phyloP scores from a whole-genome alignment of 2,797 vertebrate genomes.

The Sus cebifrons region DNA sequence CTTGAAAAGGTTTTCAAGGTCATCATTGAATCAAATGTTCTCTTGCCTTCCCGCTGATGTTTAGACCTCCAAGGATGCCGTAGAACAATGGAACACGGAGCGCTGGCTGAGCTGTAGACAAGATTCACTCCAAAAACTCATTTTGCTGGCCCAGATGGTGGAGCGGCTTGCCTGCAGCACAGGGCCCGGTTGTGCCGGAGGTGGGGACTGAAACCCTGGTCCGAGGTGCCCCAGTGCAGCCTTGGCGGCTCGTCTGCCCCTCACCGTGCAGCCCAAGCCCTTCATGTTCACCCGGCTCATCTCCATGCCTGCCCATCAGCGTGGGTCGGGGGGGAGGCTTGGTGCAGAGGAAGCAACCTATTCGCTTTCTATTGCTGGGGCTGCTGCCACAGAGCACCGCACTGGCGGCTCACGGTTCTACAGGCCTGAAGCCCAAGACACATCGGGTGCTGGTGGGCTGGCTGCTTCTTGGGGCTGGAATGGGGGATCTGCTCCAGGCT shows the following conservation, averaged over 20 bases:
- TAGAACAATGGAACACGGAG: background rate
- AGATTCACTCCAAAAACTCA: background rate
- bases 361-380: background rate
- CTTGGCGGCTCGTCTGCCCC: accelerated
- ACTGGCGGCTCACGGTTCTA: background rate
- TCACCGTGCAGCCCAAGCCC: accelerated
- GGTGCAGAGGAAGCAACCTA: background rate
- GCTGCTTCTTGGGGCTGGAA: background rate
- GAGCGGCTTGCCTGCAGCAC: background rate
- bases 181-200: too few relatives aligned
- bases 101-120: background rate
- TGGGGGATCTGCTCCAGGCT: background rate
- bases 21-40: background rate
- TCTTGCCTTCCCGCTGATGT: background rate
- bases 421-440: background rate
- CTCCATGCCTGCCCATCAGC: background rate
- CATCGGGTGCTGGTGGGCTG: background rate
- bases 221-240: accelerated
- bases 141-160: background rate
- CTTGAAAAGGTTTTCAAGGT: constrained; percentile 4
- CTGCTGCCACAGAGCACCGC: background rate
- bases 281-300: background rate
- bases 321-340: background rate
- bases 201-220: background rate
- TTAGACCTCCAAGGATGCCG: background rate